Percentiles rank a stretch among this genome's conserved stretches.
These are phyloP conservation scores for Nestor notabilis DNA, from an alignment of 2,113 vertebrate species.

Conservation along the genomic window DNA sequence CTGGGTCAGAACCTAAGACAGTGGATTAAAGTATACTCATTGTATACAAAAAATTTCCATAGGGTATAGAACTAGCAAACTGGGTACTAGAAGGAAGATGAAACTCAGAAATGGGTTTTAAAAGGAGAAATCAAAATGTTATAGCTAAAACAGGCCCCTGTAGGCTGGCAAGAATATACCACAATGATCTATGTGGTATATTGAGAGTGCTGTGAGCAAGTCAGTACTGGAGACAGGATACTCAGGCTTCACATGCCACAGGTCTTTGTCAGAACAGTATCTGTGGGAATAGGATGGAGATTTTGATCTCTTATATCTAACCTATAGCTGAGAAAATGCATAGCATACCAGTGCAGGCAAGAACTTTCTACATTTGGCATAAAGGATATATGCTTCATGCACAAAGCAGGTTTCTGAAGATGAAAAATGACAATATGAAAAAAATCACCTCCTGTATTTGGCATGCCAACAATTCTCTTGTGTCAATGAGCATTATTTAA, in stretches of 20 bases:
- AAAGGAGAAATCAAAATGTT: neutral
- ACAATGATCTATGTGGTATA: neutral
- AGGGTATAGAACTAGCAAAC: neutral
- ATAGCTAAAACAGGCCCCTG: neutral
- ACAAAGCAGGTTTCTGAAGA: neutral
- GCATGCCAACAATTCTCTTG: neutral
- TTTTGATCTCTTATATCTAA: neutral
- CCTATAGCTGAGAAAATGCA: neutral
- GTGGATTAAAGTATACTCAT: neutral
- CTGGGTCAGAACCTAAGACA: no score
- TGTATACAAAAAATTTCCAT: neutral
- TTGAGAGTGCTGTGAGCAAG: neutral
- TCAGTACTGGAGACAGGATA: neutral
- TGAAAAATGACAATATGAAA: neutral
- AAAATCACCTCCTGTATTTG: conserved; percentile 2
- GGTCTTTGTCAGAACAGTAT: neutral
- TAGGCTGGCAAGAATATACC: neutral
- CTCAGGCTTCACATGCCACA: neutral
- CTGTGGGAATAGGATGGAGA: neutral
- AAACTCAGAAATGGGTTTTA: neutral
- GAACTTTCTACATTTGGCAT: neutral
- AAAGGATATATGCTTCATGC: neutral
- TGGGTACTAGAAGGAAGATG: neutral
- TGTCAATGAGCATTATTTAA: neutral
- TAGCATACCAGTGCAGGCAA: neutral